Conservation (phyloP, 2,888 invertebrate species). For the Andrena praecox region DNA sequence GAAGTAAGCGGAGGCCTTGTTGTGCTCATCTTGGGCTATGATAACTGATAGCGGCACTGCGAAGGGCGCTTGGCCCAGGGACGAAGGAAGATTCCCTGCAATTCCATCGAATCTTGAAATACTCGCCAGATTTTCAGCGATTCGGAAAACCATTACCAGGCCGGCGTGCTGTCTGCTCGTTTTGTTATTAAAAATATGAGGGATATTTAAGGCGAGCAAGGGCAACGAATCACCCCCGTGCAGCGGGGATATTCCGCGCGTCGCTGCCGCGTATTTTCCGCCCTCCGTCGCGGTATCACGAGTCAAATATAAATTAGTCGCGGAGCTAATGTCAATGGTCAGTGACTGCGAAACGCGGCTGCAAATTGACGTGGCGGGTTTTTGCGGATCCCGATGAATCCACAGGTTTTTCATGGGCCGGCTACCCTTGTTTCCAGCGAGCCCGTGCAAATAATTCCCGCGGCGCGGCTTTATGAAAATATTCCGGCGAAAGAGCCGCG, state of each 20-base stretch:
- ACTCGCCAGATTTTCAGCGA: background rate
- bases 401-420: slow-evolving; percentile 51
- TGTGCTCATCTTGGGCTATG: no score
- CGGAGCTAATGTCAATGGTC: slow-evolving; percentile 43
- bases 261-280: background rate
- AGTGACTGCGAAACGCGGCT: slow-evolving; percentile 48
- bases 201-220: background rate
- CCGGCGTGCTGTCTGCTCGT: background rate
- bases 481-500: slow-evolving; percentile 22
- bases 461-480: slow-evolving; percentile 26
- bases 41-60: no score
- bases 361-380: slow-evolving; percentile 57
- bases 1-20: no score
- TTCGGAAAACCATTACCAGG: background rate
- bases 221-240: background rate
- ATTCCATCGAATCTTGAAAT: background rate
- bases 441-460: slow-evolving; percentile 20
- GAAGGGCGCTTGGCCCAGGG: no score
- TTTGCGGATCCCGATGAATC: slow-evolving; percentile 56
- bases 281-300: background rate
- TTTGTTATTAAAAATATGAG: background rate
- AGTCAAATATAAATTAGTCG: slow-evolving; percentile 33
- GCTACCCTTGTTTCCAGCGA: slow-evolving; percentile 21
- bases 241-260: background rate
- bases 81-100: no score